Evolutionary conservation across 1,140 invertebrate species (phyloP).

Genomic region (Radopholus similis): DNA sequence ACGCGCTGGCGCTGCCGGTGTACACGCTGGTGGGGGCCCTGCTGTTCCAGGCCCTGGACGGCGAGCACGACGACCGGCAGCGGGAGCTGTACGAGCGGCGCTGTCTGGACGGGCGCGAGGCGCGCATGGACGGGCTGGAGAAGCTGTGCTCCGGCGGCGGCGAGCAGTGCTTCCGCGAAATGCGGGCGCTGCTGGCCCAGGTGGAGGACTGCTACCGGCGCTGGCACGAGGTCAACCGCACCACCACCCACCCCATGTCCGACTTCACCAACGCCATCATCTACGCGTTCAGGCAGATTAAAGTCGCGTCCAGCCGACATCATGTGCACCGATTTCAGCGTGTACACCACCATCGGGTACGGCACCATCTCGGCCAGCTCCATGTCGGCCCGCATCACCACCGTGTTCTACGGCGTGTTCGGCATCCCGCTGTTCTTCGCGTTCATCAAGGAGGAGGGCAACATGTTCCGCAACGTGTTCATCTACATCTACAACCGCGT

Average conservation of each 20-base stretch:
- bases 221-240: constrained; percentile 38
- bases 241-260: constrained; percentile 52
- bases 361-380: constrained; percentile 52
- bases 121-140: constrained; percentile 16
- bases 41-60: constrained; percentile 50
- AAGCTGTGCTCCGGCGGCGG: constrained; percentile 27
- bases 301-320: neutral
- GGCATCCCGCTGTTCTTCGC: constrained; percentile 59
- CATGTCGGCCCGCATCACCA: constrained; percentile 43
- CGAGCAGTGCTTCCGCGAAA: constrained; percentile 39
- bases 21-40: constrained; percentile 49
- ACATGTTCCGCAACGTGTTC: constrained; percentile 42
- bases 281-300: constrained; percentile 52
- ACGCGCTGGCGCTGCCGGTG: constrained; percentile 48
- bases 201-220: constrained; percentile 47
- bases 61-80: constrained; percentile 49
- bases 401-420: constrained; percentile 51
- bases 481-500: constrained; percentile 40
- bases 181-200: constrained; percentile 32
- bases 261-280: constrained; percentile 57
- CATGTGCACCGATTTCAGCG: constrained; percentile 27
- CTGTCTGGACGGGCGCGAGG: constrained; percentile 33
- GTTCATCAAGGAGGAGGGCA: constrained; percentile 57
- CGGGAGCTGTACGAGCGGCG: constrained; percentile 35
- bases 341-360: constrained; percentile 59